These are phyloP conservation scores for Chionodraco myersi DNA, from an alignment of 2,113 vertebrate species.

Conservation along the genomic window DNA sequence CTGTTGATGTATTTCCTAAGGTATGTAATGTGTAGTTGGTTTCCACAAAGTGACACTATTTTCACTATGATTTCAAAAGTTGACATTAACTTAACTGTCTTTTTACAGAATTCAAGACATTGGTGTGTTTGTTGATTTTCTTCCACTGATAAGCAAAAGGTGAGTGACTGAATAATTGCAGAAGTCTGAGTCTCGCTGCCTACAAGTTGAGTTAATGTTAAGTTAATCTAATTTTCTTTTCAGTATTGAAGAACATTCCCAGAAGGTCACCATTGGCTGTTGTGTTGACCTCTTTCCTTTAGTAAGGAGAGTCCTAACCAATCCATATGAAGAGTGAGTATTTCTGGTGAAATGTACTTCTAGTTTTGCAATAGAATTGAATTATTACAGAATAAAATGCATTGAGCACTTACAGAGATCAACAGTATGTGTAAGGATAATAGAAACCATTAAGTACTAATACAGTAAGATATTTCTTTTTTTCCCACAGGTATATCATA, in stretches of 20 bases:
- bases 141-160: slow-evolving; percentile 93
- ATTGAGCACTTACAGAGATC: background rate
- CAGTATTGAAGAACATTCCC: slow-evolving; percentile 90
- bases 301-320: slow-evolving; percentile 89
- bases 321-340: slow-evolving; percentile 94
- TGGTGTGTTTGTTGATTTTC: slow-evolving; percentile 92
- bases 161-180: slow-evolving; percentile 58
- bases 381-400: background rate
- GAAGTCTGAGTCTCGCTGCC: background rate
- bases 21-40: slow-evolving; percentile 68
- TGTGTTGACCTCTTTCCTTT: slow-evolving; percentile 94
- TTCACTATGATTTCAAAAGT: background rate
- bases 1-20: slow-evolving; percentile 92
- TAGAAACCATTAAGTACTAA: background rate
- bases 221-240: slow-evolving; percentile 38
- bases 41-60: background rate
- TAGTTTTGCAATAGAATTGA: background rate
- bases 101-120: slow-evolving; percentile 90
- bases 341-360: background rate
- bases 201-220: background rate
- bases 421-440: background rate
- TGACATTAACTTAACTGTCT: slow-evolving; percentile 4
- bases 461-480: background rate
- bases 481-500: slow-evolving; percentile 87
- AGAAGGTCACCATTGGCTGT: slow-evolving; percentile 89